These are phyloP conservation scores for Gadopsis bispinosus DNA, from an alignment of 2,797 vertebrate genomes.

Conservation along the genomic window DNA sequence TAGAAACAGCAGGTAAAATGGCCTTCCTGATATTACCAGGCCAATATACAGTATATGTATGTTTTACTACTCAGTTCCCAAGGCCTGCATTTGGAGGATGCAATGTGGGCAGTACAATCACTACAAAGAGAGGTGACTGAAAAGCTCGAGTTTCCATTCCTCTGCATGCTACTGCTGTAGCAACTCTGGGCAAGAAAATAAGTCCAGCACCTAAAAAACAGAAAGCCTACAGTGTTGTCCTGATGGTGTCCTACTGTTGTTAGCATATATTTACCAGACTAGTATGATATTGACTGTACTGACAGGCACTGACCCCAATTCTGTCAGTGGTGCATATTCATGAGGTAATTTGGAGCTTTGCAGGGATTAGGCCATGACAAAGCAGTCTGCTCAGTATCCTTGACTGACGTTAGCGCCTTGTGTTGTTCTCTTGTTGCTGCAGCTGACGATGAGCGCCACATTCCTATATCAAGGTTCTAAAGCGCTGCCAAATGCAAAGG, in stretches of 20 bases:
- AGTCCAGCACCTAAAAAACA: background rate
- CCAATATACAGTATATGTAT: background rate
- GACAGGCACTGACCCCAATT: slow-evolving; percentile 72
- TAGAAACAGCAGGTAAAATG: background rate
- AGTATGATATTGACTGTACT: slow-evolving; percentile 47
- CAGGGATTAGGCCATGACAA: slow-evolving; percentile 69
- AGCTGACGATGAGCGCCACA: background rate
- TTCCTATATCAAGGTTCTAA: background rate
- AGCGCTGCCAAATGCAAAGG: slow-evolving; percentile 7
- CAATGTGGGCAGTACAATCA: no score
- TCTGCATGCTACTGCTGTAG: no score
- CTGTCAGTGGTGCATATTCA: slow-evolving; percentile 66
- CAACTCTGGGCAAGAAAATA: background rate
- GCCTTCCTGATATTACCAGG: no score
- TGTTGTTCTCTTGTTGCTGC: background rate
- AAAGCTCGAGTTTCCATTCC: no score
- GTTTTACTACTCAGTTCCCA: no score
- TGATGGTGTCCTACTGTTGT: slow-evolving; percentile 20
- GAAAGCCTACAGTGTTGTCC: slow-evolving; percentile 8
- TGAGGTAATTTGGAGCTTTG: slow-evolving; percentile 66
- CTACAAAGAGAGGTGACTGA: no score
- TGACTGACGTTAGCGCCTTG: slow-evolving; percentile 43
- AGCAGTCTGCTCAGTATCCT: slow-evolving; percentile 63
- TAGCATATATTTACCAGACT: slow-evolving; percentile 33
- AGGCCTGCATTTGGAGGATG: no score